Evolutionary conservation across 2,113 vertebrate species (phyloP).

Genomic region (Microtus pennsylvanicus): DNA sequence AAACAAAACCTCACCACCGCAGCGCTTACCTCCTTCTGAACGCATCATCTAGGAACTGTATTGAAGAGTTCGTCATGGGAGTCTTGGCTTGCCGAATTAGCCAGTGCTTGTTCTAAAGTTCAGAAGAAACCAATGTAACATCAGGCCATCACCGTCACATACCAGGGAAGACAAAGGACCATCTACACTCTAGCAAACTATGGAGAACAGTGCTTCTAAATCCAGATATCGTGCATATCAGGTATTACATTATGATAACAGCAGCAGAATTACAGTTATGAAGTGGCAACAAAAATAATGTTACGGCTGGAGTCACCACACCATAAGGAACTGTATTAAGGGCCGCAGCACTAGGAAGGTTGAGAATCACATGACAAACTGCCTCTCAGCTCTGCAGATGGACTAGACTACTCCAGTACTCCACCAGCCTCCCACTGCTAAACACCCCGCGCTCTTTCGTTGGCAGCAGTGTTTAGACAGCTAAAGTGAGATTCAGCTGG

Average conservation of each 20-base stretch:
- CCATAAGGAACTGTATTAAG: not conserved
- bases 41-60: conserved; percentile 94
- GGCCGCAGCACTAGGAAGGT: not conserved
- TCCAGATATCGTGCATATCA: not conserved
- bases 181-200: not conserved
- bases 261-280: not conserved
- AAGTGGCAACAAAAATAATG: not conserved
- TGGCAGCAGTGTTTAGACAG: not conserved
- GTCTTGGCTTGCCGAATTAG: conserved; percentile 98
- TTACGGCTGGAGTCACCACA: not conserved
- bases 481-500: not conserved
- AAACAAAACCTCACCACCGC: too few relatives aligned
- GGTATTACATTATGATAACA: not conserved
- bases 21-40: conserved; percentile 93
- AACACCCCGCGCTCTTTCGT: not conserved
- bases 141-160: not conserved
- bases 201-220: not conserved
- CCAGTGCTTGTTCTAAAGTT: conserved; percentile 97
- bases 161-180: not conserved
- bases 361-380: not conserved
- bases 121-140: conserved; percentile 42
- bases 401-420: not conserved
- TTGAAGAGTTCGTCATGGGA: conserved; percentile 96
- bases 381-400: not conserved
- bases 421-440: not conserved